phyloP scores from a whole-genome alignment of 2,888 invertebrate genomes.

The Rosalia funebris region DNA sequence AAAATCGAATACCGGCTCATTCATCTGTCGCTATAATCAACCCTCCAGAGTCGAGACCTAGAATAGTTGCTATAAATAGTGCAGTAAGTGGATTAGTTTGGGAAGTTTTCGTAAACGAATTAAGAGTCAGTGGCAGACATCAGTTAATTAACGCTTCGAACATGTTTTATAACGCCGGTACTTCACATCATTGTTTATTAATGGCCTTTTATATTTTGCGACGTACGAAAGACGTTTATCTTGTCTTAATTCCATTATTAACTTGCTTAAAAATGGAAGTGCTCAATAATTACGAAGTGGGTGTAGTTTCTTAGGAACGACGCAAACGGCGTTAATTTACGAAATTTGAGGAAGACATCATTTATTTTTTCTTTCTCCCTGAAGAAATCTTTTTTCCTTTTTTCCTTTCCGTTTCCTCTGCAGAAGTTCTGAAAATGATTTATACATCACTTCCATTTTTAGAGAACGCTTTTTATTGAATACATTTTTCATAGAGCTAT shows the following conservation, averaged over 20 bases:
- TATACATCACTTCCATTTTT: background rate
- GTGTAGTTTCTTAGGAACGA: slow-evolving; percentile 1
- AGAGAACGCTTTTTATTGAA: background rate
- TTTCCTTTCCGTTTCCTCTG: background rate
- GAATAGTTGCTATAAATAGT: slow-evolving; percentile 40
- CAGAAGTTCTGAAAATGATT: background rate
- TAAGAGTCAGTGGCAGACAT: slow-evolving; percentile 53
- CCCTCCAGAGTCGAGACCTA: background rate
- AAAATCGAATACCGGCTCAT: background rate
- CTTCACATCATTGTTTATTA: slow-evolving; percentile 36
- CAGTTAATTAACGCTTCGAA: slow-evolving; percentile 54
- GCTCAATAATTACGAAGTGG: slow-evolving; percentile 12
- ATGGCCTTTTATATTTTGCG: slow-evolving; percentile 39
- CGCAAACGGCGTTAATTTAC: background rate
- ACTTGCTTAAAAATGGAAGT: slow-evolving; percentile 7
- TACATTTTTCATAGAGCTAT: too few relatives aligned
- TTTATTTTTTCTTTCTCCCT: background rate
- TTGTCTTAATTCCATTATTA: slow-evolving; percentile 28
- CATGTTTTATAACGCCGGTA: slow-evolving; percentile 49
- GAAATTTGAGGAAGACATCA: background rate
- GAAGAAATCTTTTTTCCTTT: background rate
- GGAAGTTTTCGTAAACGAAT: slow-evolving; percentile 52
- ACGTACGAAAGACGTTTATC: slow-evolving; percentile 28
- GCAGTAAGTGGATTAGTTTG: slow-evolving; percentile 51
- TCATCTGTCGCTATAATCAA: slow-evolving; percentile 4